Evolutionary conservation across 1,140 invertebrate species (phyloP).

Genomic region (Listronotus oregonensis): DNA sequence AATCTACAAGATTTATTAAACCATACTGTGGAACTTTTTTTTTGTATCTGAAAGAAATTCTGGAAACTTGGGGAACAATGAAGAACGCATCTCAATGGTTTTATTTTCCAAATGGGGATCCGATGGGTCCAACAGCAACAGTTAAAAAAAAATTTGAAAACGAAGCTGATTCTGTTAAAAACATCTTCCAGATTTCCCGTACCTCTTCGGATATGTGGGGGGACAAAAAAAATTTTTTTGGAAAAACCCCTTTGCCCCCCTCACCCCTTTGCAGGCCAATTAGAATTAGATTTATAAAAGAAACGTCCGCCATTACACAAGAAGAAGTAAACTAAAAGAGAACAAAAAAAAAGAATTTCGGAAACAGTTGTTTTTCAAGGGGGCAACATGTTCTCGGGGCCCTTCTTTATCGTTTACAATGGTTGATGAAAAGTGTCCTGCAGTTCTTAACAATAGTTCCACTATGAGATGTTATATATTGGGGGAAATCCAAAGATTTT

Average conservation of each 20-base stretch:
- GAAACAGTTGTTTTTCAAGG: background rate
- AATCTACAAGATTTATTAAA: constrained; percentile 47
- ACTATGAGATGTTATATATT: constrained; percentile 52
- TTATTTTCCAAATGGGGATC: constrained; percentile 50
- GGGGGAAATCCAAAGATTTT: constrained; percentile 48
- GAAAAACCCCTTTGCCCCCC: constrained; percentile 47
- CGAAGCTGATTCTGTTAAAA: constrained; percentile 39
- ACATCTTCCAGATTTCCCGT: constrained; percentile 50
- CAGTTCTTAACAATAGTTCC: constrained; percentile 51
- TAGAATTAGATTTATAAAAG: constrained; percentile 46
- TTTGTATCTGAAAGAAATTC: constrained; percentile 9
- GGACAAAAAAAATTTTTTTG: constrained; percentile 45
- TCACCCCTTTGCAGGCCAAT: constrained; percentile 50
- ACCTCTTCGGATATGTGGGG: constrained; percentile 44
- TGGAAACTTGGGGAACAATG: constrained; percentile 27
- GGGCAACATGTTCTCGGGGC: constrained; percentile 24
- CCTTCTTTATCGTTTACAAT: constrained; percentile 51
- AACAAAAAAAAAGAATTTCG: constrained; percentile 10
- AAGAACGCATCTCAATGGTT: constrained; percentile 38
- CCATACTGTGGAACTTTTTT: constrained; percentile 44
- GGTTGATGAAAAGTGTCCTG: constrained; percentile 56
- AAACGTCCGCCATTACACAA: constrained; percentile 44
- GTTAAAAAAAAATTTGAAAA: constrained; percentile 51
- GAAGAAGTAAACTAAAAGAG: constrained; percentile 43
- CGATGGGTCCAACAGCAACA: constrained; percentile 48